A percentile compares a stretch with the other conserved stretches of the same genome.
phyloP scores from a whole-genome alignment of 2,888 invertebrate species.

The Melipona beecheii region DNA sequence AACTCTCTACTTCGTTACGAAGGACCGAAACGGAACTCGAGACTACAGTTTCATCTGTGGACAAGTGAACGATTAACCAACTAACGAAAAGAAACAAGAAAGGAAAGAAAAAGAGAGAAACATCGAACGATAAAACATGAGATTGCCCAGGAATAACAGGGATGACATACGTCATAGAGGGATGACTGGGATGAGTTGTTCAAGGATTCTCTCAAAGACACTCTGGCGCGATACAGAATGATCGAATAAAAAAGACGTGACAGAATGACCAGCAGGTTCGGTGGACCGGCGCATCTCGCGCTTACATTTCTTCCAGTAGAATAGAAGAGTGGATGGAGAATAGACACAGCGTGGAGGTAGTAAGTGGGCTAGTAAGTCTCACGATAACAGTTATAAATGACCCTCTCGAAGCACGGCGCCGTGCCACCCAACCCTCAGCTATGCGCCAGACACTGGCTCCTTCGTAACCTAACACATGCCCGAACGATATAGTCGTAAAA shows the following conservation, averaged over 20 bases:
- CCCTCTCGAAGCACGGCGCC: conserved; percentile 76
- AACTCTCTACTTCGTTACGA: background rate
- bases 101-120: background rate
- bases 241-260: conserved; percentile 49
- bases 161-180: conserved; percentile 28
- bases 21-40: background rate
- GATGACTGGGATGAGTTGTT: conserved; percentile 61
- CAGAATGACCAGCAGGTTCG: conserved; percentile 53
- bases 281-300: conserved; percentile 40
- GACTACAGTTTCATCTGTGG: background rate
- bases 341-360: conserved; percentile 73
- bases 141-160: conserved; percentile 21
- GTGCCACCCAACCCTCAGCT: conserved; percentile 68
- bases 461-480: conserved; percentile 61
- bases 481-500: conserved; percentile 69
- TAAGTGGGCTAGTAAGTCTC: conserved; percentile 78
- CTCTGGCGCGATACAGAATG: conserved; percentile 56
- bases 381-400: conserved; percentile 77
- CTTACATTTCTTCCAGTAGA: conserved; percentile 47
- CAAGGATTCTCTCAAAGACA: conserved; percentile 35
- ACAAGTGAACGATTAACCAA: background rate
- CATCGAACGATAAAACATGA: background rate
- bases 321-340: conserved; percentile 44
- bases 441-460: conserved; percentile 67
- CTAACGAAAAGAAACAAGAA: background rate